Evolutionary conservation across 2,888 invertebrate genomes (phyloP).

Genomic region (Deroplatys truncata): DNA sequence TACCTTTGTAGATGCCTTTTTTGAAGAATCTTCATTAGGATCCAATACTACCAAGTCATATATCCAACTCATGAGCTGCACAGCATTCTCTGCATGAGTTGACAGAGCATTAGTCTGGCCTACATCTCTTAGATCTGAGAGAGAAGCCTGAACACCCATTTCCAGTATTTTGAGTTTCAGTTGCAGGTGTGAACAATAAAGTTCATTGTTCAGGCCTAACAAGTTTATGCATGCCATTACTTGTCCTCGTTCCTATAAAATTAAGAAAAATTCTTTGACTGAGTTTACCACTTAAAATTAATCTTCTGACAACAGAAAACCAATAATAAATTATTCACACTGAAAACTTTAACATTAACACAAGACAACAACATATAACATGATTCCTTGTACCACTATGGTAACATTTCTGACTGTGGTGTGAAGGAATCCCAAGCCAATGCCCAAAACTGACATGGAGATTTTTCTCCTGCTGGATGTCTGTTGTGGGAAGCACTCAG

Average conservation of each 20-base stretch:
- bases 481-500: too few relatives aligned
- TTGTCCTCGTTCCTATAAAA: slow-evolving; percentile 51
- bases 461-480: too few relatives aligned
- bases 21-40: slow-evolving; percentile 49
- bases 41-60: slow-evolving; percentile 55
- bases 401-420: too few relatives aligned
- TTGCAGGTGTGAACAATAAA: slow-evolving; percentile 53
- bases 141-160: slow-evolving; percentile 55
- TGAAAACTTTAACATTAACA: too few relatives aligned
- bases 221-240: slow-evolving; percentile 57
- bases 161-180: slow-evolving; percentile 54
- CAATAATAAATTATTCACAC: not conserved
- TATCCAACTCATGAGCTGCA: slow-evolving; percentile 53
- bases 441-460: too few relatives aligned
- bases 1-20: slow-evolving; percentile 49
- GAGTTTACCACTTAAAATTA: not conserved
- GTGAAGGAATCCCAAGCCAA: too few relatives aligned
- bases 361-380: too few relatives aligned
- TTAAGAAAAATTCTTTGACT: not conserved
- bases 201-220: slow-evolving; percentile 52
- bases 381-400: too few relatives aligned
- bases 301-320: not conserved
- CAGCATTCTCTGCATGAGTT: slow-evolving; percentile 52
- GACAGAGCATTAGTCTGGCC: slow-evolving; percentile 42
- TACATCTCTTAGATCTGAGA: slow-evolving; percentile 53